Percentiles rank a stretch among this genome's conserved stretches.
Conservation (phyloP, 2,888 invertebrate species). For the Trissolcus brochymenae region DNA sequence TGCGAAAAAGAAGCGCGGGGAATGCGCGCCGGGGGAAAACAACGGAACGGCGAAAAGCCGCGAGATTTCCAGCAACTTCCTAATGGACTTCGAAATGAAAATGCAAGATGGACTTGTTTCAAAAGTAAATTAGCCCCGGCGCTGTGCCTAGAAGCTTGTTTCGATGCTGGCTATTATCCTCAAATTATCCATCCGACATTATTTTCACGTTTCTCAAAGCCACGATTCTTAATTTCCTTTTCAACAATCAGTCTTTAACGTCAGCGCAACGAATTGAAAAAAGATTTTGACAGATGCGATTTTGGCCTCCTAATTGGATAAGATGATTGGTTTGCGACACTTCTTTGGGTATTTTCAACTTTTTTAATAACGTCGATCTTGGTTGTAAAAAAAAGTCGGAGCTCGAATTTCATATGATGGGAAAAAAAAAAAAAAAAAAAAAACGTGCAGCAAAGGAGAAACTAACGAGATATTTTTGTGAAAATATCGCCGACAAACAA, state of each 20-base stretch:
- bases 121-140: slow-evolving; percentile 54
- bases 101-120: slow-evolving; percentile 57
- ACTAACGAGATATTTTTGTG: not conserved
- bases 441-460: not conserved
- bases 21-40: slow-evolving; percentile 46
- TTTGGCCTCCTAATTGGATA: slow-evolving; percentile 31
- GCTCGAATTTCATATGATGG: not conserved
- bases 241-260: not conserved
- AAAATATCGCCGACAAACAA: not conserved
- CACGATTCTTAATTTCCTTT: slow-evolving; percentile 18
- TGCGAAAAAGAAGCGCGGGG: slow-evolving; percentile 49
- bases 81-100: slow-evolving; percentile 60
- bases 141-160: slow-evolving; percentile 27
- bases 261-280: slow-evolving; percentile 2
- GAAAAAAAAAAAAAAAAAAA: no score
- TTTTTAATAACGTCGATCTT: slow-evolving; percentile 42
- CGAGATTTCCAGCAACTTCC: slow-evolving; percentile 58
- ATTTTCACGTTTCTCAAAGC: slow-evolving; percentile 23
- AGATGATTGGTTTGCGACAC: slow-evolving; percentile 16
- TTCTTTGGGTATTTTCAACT: slow-evolving; percentile 15
- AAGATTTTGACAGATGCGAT: slow-evolving; percentile 18
- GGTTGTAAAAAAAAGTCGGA: not conserved
- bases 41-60: slow-evolving; percentile 56
- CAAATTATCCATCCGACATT: slow-evolving; percentile 27
- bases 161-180: slow-evolving; percentile 25